phyloP scores from a whole-genome alignment of 2,797 vertebrate species.

The Phalanger gymnotis region DNA sequence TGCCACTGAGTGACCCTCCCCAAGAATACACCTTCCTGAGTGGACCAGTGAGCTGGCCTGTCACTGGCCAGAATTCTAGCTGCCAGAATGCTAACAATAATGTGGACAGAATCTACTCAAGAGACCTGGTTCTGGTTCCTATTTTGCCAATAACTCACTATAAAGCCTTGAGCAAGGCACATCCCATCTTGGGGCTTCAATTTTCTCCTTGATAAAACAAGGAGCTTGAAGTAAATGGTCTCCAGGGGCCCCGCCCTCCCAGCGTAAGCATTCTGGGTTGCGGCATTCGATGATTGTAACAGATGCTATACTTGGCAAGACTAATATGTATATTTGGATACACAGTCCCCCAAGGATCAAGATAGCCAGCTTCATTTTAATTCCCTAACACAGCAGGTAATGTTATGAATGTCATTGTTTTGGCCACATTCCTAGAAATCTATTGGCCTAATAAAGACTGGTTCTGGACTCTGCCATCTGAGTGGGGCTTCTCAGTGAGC shows the following conservation, averaged over 20 bases:
- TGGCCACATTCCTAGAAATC: neutral
- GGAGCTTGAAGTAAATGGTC: neutral
- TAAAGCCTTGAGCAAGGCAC: neutral
- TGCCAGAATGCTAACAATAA: neutral
- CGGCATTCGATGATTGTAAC: neutral
- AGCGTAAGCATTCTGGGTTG: neutral
- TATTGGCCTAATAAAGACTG: neutral
- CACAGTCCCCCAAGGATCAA: neutral
- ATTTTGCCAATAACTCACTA: neutral
- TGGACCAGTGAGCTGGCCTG: neutral
- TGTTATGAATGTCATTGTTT: neutral
- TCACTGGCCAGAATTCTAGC: neutral
- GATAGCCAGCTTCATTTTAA: neutral
- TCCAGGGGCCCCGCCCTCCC: neutral
- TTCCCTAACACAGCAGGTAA: neutral
- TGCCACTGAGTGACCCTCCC: neutral
- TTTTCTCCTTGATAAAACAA: neutral
- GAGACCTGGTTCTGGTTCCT: neutral
- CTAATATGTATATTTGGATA: neutral
- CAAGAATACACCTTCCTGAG: neutral
- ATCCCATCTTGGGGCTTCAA: neutral
- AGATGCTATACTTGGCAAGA: neutral
- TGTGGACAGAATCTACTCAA: neutral
- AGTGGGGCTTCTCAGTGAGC: neutral
- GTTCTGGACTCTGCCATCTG: neutral